phyloP scores from a whole-genome alignment of 2,888 invertebrate genomes.

The Nineta flava region DNA sequence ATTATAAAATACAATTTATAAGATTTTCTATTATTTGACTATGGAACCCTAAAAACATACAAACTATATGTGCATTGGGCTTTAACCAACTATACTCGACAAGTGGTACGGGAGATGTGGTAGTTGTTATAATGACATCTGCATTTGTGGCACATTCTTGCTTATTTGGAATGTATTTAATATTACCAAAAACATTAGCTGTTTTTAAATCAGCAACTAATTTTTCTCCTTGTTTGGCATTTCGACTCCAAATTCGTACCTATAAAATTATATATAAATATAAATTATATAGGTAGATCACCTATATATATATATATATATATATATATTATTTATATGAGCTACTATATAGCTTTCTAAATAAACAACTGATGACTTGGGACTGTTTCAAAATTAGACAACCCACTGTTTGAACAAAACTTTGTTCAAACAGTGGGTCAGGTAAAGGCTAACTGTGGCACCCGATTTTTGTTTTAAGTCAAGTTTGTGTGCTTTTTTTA shows the following conservation, averaged over 20 bases:
- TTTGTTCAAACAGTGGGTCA: too few species aligned
- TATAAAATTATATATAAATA: too few species aligned
- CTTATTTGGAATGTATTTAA: constrained; percentile 14
- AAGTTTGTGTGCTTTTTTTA: too few species aligned
- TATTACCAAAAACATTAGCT: constrained; percentile 7
- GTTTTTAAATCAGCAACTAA: constrained; percentile 23
- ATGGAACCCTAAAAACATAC: constrained; percentile 22
- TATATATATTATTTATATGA: too few species aligned
- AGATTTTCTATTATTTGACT: background rate
- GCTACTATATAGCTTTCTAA: too few species aligned
- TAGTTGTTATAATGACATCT: constrained; percentile 45
- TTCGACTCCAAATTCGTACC: constrained; percentile 39
- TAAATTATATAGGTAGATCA: too few species aligned
- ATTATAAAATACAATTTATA: background rate
- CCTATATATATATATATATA: too few species aligned
- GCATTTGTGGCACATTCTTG: constrained; percentile 35
- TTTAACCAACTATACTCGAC: constrained; percentile 34
- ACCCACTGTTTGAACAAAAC: too few species aligned
- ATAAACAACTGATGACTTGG: too few species aligned
- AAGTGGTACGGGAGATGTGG: constrained; percentile 32
- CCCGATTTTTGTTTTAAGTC: too few species aligned
- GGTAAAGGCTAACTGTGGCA: too few species aligned
- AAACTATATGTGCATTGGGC: constrained; percentile 40
- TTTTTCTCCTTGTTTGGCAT: constrained; percentile 20
- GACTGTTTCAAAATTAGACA: too few species aligned